A percentile compares a stretch with the other conserved stretches of the same genome.
Conservation (phyloP, 2,888 invertebrate species). For the Lasioglossum morio region DNA sequence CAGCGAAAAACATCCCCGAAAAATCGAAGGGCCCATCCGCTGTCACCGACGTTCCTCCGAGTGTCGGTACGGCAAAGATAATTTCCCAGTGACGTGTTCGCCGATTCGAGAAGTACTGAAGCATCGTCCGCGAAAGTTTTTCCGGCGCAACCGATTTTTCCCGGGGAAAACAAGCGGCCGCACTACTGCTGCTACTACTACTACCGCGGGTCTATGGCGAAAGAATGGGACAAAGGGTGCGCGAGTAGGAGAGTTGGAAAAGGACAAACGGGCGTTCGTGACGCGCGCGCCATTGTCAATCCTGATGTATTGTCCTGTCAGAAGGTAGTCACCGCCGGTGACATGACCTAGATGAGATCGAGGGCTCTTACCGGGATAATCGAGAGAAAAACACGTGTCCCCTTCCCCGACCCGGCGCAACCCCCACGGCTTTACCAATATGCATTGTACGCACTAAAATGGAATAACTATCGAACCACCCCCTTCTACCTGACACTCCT, state of each 20-base stretch:
- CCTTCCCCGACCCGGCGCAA: neutral
- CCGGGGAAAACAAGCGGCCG: neutral
- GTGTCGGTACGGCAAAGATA: neutral
- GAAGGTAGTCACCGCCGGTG: conserved; percentile 67
- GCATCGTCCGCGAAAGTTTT: neutral
- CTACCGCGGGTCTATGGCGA: neutral
- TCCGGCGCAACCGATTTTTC: neutral
- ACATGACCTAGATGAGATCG: conserved; percentile 75
- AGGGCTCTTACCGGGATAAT: conserved; percentile 69
- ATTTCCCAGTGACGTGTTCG: neutral
- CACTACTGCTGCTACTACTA: neutral
- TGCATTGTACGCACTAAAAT: conserved; percentile 51
- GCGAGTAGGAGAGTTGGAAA: conserved; percentile 27
- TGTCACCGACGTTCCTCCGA: neutral
- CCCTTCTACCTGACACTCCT: neutral
- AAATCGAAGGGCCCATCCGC: neutral
- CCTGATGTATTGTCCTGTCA: conserved; percentile 73
- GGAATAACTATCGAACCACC: conserved; percentile 50
- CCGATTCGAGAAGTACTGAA: neutral
- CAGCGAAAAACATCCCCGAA: neutral
- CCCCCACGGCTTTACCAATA: neutral
- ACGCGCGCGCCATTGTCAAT: conserved; percentile 68
- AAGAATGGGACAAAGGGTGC: conserved; percentile 34
- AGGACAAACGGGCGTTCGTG: conserved; percentile 48
- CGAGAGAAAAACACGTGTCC: conserved; percentile 50